Base-by-base conservation (phyloP, 2,113 vertebrate genomes). In the Equus przewalskii region DNA sequence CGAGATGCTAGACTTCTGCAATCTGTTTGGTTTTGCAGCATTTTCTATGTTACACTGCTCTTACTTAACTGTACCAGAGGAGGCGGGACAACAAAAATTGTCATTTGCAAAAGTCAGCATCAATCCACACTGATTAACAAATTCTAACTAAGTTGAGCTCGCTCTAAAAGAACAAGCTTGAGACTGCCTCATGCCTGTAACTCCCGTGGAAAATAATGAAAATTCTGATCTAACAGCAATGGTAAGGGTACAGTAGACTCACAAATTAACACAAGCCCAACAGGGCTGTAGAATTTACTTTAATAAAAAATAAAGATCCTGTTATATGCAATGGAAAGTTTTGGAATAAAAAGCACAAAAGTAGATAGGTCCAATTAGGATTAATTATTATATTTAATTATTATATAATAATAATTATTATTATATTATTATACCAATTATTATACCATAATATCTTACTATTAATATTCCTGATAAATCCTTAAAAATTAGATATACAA, bases 21-120 rank as follows among this genome's bases (percentile, higher is more conserved):
- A 98, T 96, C 92, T 96, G 93, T 97, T 97, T 97, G 62, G 26
- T 96, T 98, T 95, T 97, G 16, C 81, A 97, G 67, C 41, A 98
- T 97, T 90, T 97, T 67, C 5, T 6, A 0, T 51, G 65, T 81
- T 88, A 85, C 15, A 82, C 30, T 81, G 89, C 51, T 98, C 41
- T 96, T 97, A 60, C 91, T 44, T 94, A 84, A 90, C 41, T 91
- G 62, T 87, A 64, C 64, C 46, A 91, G 49, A 98, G 95, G 72
- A 84, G 26, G 73, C 22, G 10, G 30, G 14, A 76, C 22, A 97
- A 41, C 78, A 96, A 94, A 95, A 97, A 58, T 67, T 97, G 87
- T 73, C 84, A 93, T 86, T 95, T 94, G 46, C 36, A 96, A 97
- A 96, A 97, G 30, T 92, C 56, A 36, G 65, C 49, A 81, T 86